These are phyloP conservation scores for Thymelicus acteon DNA, from an alignment of 2,888 invertebrate genomes.

Conservation along the genomic window DNA sequence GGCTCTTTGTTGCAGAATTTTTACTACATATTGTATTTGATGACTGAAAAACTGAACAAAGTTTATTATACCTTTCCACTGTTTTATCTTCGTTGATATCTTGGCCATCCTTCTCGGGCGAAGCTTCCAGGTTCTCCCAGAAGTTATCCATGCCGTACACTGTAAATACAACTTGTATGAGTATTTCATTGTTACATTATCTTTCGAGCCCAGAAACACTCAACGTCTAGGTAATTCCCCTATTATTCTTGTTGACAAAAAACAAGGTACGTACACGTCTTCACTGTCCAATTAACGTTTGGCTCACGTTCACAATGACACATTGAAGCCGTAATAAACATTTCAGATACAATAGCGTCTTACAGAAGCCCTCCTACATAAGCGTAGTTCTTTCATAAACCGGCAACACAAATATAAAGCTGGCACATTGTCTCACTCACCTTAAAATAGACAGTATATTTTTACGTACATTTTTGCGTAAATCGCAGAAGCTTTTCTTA, in stretches of 20 bases:
- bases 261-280: slow-evolving; percentile 24
- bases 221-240: slow-evolving; percentile 1
- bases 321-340: slow-evolving; percentile 43
- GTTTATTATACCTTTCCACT: slow-evolving; percentile 66
- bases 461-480: slow-evolving; percentile 23
- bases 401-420: slow-evolving; percentile 28
- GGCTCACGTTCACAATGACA: slow-evolving; percentile 39
- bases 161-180: slow-evolving; percentile 48
- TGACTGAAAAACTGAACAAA: neutral
- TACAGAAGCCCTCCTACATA: slow-evolving; percentile 40
- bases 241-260: slow-evolving; percentile 18
- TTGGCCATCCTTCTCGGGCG: slow-evolving; percentile 69
- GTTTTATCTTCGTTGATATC: slow-evolving; percentile 69
- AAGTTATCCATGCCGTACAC: slow-evolving; percentile 79
- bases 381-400: slow-evolving; percentile 36
- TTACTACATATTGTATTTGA: no score
- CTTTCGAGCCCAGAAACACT: neutral
- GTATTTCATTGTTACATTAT: neutral
- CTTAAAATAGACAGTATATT: slow-evolving; percentile 8
- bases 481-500: slow-evolving; percentile 6
- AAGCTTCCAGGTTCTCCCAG: slow-evolving; percentile 73
- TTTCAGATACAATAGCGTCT: slow-evolving; percentile 38
- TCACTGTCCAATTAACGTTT: slow-evolving; percentile 36
- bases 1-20: no score
- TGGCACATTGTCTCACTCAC: slow-evolving; percentile 11